These are phyloP conservation scores for Montipora foliosa DNA, from an alignment of 64 coral and sea anemone species.

Conservation along the genomic window DNA sequence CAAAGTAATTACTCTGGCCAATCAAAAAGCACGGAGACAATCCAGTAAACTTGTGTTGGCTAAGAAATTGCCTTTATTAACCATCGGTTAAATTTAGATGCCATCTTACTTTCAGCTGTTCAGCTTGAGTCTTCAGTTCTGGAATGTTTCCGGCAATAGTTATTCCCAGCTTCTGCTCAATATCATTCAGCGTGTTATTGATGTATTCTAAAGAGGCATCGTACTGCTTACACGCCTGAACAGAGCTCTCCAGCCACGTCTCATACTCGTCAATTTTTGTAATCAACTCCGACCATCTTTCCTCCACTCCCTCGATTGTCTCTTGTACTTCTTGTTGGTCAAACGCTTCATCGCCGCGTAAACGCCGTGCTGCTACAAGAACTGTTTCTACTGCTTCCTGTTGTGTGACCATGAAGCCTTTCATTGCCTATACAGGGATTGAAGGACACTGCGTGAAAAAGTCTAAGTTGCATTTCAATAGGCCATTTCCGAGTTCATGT, in stretches of 20 bases:
- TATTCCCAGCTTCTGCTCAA: constrained; percentile 40
- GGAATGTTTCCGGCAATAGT: constrained; percentile 40
- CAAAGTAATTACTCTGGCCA: too few relatives aligned
- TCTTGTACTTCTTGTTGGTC: constrained; percentile 89
- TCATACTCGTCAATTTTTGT: constrained; percentile 83
- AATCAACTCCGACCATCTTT: constrained; percentile 71
- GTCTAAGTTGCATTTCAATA: background rate
- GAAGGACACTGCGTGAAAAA: background rate
- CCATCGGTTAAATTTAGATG: background rate
- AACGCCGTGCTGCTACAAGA: constrained; percentile 63
- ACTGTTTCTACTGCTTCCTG: constrained; percentile 68
- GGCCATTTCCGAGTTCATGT: too few relatives aligned
- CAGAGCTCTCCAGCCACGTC: constrained; percentile 84
- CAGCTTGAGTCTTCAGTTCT: constrained; percentile 41
- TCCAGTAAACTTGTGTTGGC: too few relatives aligned
- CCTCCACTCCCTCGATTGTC: constrained; percentile 68
- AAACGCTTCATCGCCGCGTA: constrained; percentile 66
- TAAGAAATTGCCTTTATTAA: background rate
- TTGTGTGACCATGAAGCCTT: constrained; percentile 88
- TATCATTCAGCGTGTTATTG: constrained; percentile 64
- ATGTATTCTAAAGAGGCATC: constrained; percentile 57
- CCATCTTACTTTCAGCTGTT: constrained; percentile 57
- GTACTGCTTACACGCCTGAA: constrained; percentile 77
- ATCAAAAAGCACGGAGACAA: too few relatives aligned
- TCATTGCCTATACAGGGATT: constrained; percentile 75